Base-by-base conservation (phyloP, 2,888 invertebrate genomes). In the Orthosia gothica region DNA sequence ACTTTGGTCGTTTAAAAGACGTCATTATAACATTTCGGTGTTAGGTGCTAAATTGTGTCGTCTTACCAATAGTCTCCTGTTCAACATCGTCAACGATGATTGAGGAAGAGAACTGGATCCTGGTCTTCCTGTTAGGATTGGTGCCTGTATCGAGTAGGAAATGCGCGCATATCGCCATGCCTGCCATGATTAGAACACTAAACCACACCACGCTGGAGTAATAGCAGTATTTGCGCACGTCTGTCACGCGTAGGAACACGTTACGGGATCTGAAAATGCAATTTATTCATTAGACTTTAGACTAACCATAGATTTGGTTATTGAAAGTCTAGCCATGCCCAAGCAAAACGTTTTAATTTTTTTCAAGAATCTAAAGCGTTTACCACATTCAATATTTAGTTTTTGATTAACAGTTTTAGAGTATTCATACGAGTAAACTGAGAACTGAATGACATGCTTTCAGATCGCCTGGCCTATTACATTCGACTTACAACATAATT, bases 151-250 rank as follows among this genome's bases (percentile, higher is more conserved):
- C 98, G 71, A 99, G 96, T 52, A 98, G 97, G 89, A 98, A 98
- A 93, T 99, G 98, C 0, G 98, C 98, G 91, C 98, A 98, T 63
- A 98, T 97, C 0, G 98, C 98, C 89, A 98, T 96, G 0, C 96
- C 97, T 0, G 98, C 97, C 97, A 98, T 97, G 26, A 97, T 90
- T 0, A 97, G 91, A 0, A 98, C 98, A 83, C 97, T 97, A 9
- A 97, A 97, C 98, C 98, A 98, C 0, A 98, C 98, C 86, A 98
- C 98, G 57, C 97, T 97, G 0, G 98, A 98, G 91, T 99, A 99
- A 90, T 98, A 98, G 90, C 98, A 98, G 91, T 98, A 99, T 94
- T 98, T 98, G 77, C 98, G 97, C 0, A 98, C 98, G 93, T 99
- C 98, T 0, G 98, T 98, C 73, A 98, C 98, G 72, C 98, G 97